A percentile compares a stretch with the other conserved stretches of the same genome.
phyloP scores from a whole-genome alignment of 1,140 invertebrate species.

The Dinoponera quadriceps region DNA sequence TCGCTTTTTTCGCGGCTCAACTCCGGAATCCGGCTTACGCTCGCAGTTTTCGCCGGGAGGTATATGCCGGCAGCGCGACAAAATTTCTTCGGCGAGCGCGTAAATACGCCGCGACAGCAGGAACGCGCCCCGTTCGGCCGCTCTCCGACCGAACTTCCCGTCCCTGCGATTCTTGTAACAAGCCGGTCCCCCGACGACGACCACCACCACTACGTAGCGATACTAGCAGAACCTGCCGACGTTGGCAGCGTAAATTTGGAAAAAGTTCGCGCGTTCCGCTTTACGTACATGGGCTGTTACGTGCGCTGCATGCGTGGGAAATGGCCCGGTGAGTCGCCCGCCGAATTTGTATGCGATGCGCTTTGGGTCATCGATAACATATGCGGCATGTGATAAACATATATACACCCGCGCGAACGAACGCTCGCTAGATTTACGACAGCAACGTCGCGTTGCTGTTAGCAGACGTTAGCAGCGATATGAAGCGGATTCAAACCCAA shows the following conservation, averaged over 20 bases:
- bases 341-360: no score
- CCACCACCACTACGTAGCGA: no score
- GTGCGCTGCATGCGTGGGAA: no score
- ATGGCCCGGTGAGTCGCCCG: no score
- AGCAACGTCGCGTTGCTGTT: no score
- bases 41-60: slow-evolving; percentile 24
- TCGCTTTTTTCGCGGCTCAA: slow-evolving; percentile 11
- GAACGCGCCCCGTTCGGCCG: slow-evolving; percentile 1
- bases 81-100: slow-evolving; percentile 39
- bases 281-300: neutral
- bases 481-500: no score
- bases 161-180: slow-evolving; percentile 16
- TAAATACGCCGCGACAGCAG: slow-evolving; percentile 51
- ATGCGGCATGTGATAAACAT: no score
- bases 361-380: no score
- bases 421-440: no score
- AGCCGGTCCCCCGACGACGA: neutral
- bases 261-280: slow-evolving; percentile 17
- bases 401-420: no score
- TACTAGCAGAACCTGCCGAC: slow-evolving; percentile 36
- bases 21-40: slow-evolving; percentile 17
- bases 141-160: neutral
- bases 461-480: no score
- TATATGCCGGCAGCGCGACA: slow-evolving; percentile 4
- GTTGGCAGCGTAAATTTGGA: neutral